A percentile compares a stretch with the other conserved stretches of the same genome.
Evolutionary conservation across 1,140 invertebrate genomes (phyloP).

Genomic region (Rhynchophorus ferrugineus): DNA sequence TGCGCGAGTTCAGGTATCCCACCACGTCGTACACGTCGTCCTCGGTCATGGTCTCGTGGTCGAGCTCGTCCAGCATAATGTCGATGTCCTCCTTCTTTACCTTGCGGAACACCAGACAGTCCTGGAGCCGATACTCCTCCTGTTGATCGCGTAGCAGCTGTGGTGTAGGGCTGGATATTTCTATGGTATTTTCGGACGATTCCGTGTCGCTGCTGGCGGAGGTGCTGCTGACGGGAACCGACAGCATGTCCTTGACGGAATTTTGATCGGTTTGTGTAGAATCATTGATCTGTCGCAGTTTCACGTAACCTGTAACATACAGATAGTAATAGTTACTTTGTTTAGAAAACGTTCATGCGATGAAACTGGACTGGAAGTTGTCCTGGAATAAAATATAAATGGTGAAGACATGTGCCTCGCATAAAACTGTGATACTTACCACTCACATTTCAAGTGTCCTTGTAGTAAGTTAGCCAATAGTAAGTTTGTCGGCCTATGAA

Average conservation of each 20-base stretch:
- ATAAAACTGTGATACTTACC: too few relatives aligned
- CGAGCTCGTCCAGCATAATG: conserved; percentile 17
- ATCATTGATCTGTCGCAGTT: conserved; percentile 1
- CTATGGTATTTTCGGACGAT: conserved; percentile 2
- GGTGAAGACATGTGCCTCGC: too few relatives aligned
- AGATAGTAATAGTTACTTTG: too few relatives aligned
- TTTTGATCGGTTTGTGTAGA: background rate
- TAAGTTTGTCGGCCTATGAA: too few relatives aligned
- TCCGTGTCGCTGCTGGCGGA: conserved; percentile 15
- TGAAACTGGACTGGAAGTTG: too few relatives aligned
- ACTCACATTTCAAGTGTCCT: too few relatives aligned
- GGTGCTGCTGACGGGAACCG: background rate
- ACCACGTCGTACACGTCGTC: conserved; percentile 24
- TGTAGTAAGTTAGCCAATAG: too few relatives aligned
- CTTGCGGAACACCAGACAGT: conserved; percentile 17
- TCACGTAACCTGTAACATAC: too few relatives aligned
- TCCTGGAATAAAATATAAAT: too few relatives aligned
- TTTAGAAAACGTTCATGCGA: too few relatives aligned
- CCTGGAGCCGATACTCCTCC: conserved; percentile 5
- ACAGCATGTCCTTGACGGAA: conserved; percentile 3
- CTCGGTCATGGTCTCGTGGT: conserved; percentile 16
- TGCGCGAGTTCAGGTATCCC: conserved; percentile 26
- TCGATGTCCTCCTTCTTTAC: conserved; percentile 19
- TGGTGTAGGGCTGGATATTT: background rate
- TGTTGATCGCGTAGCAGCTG: conserved; percentile 12